Base-by-base conservation (phyloP, 2,797 vertebrate genomes). In the Anguilla anguilla region DNA sequence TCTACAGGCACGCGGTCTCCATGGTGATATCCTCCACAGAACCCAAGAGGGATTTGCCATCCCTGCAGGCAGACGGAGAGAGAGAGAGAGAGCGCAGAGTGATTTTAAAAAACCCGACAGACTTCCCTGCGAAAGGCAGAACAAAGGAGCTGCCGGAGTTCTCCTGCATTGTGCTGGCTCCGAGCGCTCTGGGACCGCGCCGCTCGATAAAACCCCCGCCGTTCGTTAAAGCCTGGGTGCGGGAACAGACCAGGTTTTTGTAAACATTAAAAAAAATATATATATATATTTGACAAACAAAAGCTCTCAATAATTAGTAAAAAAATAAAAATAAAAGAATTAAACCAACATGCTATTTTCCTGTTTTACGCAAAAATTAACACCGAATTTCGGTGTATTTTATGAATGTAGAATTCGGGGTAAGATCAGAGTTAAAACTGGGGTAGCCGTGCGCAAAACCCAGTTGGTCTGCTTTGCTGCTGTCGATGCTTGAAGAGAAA, bases 11-110 rank as follows among this genome's bases (percentile, higher is more conserved):
- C 87, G 84, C 92, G 89, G 91, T 97, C 95, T 94, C 96, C 95
- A 96, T 96, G 96, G 95, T 94, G 94, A 97, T 96, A 95, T 92
- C 91, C 93, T 91, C 93, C 92, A 91, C 93, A 91, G 91, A 85
- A 86, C 84, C 86, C 88, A 90, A 92, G 91, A 88, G 91, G 92
- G 92, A 93, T 92, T 92, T 92, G 91, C 92, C 92, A 90, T 92
- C 92, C 86, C 88, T 91, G 89, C 92, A 92, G 92, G 90, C 90
- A 92, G 90, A 89, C 88, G 51, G 79, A 59, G 87, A 88, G 92
- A 90, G 89, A 92, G 90, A 89, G 88, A 51, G 79, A 59, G 87
- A 89, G 89, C 88, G 74, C 74, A 22, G 74, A 43, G 74, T 46
- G 74, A 79, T 79, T 79, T 79, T 79, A 6, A 57, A 87, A 87